Evolutionary conservation across 2,113 vertebrate genomes (phyloP), one percentile per base, ranked within the genome.

Genomic region (Grammomys surdaster): DNA sequence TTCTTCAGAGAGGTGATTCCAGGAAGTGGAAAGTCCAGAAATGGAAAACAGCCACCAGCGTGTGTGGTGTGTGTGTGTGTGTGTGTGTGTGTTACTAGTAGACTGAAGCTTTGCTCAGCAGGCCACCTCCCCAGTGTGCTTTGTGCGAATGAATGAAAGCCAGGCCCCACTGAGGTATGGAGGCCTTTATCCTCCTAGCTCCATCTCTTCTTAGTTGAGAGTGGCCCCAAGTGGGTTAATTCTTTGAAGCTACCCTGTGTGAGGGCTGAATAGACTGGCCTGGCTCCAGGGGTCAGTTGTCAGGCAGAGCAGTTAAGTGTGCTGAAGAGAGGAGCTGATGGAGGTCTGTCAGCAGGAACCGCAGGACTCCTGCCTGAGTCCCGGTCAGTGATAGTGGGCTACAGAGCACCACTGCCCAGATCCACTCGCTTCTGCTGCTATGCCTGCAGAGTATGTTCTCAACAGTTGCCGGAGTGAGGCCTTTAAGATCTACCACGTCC

Each of bases 51-150:
- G 33, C 6, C 28, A 10, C 26, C 43, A 17, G 72, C 43, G 5
- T 0, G 0, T 40, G 13, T 58, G 9, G 0, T 48, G 10, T 54
- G 12, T 33, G 14, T 40, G 40, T 40, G 40, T 40, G 72, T 48
- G 5, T 0, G 0, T 70, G 11, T 0, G 1, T 48, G 8, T 40
- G 7, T 72, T 36, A 19, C 10, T 19, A n/a, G 48, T 3, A 17
- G 31, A 36, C 19, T 43, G 36, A 24, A 0, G 4, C 46, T 33
- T 11, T 63, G 82, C 9, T 5, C 14, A 17, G 0, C 69, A 48
- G 22, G 36, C 11, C 4, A 11, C n/a, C 48, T 3, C 14, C 14
- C 14, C 26, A 31, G 72, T 4, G 10, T 31, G 85, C 36, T 31
- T 63, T 24, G 0, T 43, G 48, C 4, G 87, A 77, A 22, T 73